Conservation (phyloP, 2,113 vertebrate species). For the Hemiscyllium ocellatum region DNA sequence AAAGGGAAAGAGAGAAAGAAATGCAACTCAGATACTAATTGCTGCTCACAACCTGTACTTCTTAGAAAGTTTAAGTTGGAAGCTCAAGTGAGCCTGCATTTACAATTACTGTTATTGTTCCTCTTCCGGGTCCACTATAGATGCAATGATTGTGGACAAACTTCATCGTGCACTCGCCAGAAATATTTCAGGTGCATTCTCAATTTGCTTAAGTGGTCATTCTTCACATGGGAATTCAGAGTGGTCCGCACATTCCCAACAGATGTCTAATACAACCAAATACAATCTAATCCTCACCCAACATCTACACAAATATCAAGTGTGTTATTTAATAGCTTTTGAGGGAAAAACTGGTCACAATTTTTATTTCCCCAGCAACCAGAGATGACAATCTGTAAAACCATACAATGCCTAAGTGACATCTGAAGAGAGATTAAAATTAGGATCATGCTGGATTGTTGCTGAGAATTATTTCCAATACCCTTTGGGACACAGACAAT, state of each 20-base stretch:
- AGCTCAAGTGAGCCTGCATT: not conserved
- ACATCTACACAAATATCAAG: not conserved
- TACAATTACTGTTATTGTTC: not conserved
- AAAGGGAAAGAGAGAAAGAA: constrained; percentile 41
- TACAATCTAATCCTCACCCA: not conserved
- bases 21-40: not conserved
- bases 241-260: not conserved
- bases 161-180: not conserved
- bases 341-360: not conserved
- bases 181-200: not conserved
- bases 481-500: not conserved
- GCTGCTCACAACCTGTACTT: not conserved
- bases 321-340: not conserved
- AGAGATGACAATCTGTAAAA: not conserved
- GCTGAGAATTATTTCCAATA: not conserved
- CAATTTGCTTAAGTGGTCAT: not conserved
- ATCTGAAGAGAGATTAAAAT: not conserved
- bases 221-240: not conserved
- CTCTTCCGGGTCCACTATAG: not conserved
- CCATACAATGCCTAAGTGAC: not conserved
- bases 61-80: not conserved
- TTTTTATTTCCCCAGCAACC: not conserved
- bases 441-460: not conserved
- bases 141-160: not conserved
- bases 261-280: not conserved